Conservation (phyloP, 2,113 vertebrate species). For the Pelodiscus sinensis region DNA sequence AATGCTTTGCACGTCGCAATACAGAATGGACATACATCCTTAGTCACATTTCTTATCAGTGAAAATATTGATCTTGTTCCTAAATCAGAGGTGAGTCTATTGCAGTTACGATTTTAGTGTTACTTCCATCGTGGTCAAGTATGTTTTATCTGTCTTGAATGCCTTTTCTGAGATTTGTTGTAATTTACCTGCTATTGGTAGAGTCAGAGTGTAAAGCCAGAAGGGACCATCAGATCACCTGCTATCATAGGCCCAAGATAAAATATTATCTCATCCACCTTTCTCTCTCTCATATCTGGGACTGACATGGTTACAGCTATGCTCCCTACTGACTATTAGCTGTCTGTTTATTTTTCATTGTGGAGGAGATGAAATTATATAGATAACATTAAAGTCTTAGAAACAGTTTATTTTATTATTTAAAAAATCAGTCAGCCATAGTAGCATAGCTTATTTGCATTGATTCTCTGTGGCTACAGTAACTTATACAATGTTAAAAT, state of each 20-base stretch:
- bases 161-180: no score
- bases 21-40: slow-evolving; percentile 78
- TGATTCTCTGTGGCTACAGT: slow-evolving; percentile 27
- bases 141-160: no score
- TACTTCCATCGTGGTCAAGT: no score
- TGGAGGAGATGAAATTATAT: neutral
- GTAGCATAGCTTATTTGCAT: neutral
- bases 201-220: neutral
- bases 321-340: neutral
- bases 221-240: neutral
- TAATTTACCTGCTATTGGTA: no score
- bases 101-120: no score
- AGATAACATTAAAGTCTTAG: neutral
- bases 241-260: neutral
- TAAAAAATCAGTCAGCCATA: neutral
- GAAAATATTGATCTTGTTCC: slow-evolving; percentile 75
- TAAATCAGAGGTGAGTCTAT: slow-evolving; percentile 79
- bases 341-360: neutral
- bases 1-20: slow-evolving; percentile 81
- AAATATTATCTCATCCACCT: neutral
- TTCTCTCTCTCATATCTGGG: neutral
- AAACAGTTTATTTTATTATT: slow-evolving; percentile 15
- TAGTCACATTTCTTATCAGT: slow-evolving; percentile 84
- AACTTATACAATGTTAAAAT: neutral
- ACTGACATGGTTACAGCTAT: neutral